Percentiles rank a stretch among this genome's conserved stretches.
These are phyloP conservation scores for Sinelater perroti DNA, from an alignment of 2,888 invertebrate genomes.

Conservation along the genomic window DNA sequence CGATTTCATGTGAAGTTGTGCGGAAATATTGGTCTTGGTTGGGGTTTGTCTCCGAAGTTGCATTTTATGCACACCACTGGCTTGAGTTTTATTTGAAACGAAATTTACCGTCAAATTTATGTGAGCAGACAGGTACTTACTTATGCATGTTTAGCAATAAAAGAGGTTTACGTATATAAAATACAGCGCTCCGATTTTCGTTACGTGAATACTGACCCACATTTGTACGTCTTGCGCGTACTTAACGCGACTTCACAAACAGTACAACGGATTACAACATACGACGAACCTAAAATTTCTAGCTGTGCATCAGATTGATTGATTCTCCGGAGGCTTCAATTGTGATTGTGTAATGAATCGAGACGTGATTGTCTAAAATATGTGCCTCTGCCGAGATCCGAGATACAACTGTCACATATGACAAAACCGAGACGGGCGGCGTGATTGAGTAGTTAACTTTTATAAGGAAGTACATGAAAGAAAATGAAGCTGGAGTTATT, in stretches of 20 bases:
- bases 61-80: constrained; percentile 20
- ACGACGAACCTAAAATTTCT: constrained; percentile 23
- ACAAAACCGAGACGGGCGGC: constrained; percentile 15
- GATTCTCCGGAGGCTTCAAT: constrained; percentile 24
- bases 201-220: too few relatives aligned
- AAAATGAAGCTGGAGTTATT: constrained; percentile 20
- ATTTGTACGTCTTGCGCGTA: neutral
- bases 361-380: constrained; percentile 19
- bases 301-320: constrained; percentile 20
- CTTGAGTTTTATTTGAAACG: constrained; percentile 13
- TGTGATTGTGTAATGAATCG: constrained; percentile 33
- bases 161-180: too few relatives aligned
- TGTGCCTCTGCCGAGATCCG: constrained; percentile 1
- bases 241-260: neutral
- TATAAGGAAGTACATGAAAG: constrained; percentile 16
- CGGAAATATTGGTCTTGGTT: constrained; percentile 25
- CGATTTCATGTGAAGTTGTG: constrained; percentile 29
- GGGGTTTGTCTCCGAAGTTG: constrained; percentile 18
- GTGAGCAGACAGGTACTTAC: neutral
- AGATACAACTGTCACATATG: constrained; percentile 21
- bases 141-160: neutral
- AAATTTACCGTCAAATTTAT: constrained; percentile 6
- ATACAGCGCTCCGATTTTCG: too few relatives aligned
- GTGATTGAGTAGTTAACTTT: constrained; percentile 26
- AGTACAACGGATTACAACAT: constrained; percentile 22